Conservation (phyloP, 1,140 invertebrate genomes). For the Scaptomyza graminum region DNA sequence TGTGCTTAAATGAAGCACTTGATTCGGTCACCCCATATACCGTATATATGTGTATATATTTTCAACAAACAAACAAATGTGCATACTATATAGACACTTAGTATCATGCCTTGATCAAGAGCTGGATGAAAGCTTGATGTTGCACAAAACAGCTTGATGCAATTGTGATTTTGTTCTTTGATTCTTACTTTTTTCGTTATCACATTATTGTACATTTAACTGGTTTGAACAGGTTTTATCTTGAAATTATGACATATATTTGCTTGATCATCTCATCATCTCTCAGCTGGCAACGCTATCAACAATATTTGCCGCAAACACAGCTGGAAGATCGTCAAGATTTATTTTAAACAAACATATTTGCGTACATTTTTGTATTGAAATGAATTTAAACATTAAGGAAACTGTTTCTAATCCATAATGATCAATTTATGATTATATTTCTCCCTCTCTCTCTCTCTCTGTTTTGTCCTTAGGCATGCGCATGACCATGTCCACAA, state of each 20-base stretch:
- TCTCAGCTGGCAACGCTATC: background rate
- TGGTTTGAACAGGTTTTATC: slow-evolving; percentile 36
- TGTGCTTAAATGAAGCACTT: slow-evolving; percentile 36
- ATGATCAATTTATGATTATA: too few relatives aligned
- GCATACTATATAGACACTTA: background rate
- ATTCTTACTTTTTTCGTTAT: background rate
- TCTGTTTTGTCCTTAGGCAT: slow-evolving; percentile 83
- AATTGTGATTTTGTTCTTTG: slow-evolving; percentile 21
- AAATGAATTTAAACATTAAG: too few relatives aligned
- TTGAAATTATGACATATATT: slow-evolving; percentile 21
- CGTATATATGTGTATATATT: slow-evolving; percentile 1
- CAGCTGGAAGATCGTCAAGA: too few relatives aligned
- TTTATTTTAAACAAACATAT: too few relatives aligned
- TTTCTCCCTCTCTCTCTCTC: too few relatives aligned
- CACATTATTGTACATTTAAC: slow-evolving; percentile 6
- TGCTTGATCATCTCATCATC: slow-evolving; percentile 21
- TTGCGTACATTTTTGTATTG: too few relatives aligned
- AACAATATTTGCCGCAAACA: slow-evolving; percentile 21
- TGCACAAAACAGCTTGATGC: slow-evolving; percentile 7
- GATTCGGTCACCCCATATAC: slow-evolving; percentile 12
- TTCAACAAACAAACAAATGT: background rate
- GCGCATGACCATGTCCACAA: slow-evolving; percentile 89
- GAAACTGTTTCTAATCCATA: too few relatives aligned
- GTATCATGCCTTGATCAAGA: slow-evolving; percentile 1
- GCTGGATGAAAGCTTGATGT: background rate